These are phyloP conservation scores for Cynocephalus volans DNA, from an alignment of 2,113 vertebrate genomes.

Conservation along the genomic window DNA sequence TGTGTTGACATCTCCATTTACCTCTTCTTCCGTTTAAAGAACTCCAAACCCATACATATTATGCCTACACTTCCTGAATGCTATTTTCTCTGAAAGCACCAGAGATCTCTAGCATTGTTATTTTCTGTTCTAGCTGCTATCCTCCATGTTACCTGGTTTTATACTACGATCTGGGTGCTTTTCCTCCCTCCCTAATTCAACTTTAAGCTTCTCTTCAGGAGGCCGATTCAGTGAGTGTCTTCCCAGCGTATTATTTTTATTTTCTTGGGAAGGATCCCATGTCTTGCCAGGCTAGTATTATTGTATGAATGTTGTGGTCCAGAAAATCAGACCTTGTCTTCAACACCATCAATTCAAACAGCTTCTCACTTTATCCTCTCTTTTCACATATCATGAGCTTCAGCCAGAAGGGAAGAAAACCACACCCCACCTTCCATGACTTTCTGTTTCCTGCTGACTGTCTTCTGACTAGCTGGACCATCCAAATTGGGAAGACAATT, in stretches of 20 bases:
- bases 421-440: accelerated
- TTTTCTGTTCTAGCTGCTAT: neutral
- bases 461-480: neutral
- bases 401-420: neutral
- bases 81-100: neutral
- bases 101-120: neutral
- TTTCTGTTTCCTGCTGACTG: neutral
- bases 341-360: neutral
- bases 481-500: neutral
- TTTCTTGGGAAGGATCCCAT: neutral
- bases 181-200: neutral
- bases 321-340: neutral
- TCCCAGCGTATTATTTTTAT: neutral
- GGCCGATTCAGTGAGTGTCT: neutral
- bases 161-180: neutral
- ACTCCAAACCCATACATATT: neutral
- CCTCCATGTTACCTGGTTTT: neutral
- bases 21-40: neutral
- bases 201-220: neutral
- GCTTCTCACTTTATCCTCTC: neutral
- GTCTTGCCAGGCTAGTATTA: neutral
- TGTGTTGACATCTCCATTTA: neutral
- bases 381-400: neutral
- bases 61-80: neutral
- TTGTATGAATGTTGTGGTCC: neutral